Conservation (phyloP, 2,888 invertebrate species). For the Drosophila prostipennis region DNA sequence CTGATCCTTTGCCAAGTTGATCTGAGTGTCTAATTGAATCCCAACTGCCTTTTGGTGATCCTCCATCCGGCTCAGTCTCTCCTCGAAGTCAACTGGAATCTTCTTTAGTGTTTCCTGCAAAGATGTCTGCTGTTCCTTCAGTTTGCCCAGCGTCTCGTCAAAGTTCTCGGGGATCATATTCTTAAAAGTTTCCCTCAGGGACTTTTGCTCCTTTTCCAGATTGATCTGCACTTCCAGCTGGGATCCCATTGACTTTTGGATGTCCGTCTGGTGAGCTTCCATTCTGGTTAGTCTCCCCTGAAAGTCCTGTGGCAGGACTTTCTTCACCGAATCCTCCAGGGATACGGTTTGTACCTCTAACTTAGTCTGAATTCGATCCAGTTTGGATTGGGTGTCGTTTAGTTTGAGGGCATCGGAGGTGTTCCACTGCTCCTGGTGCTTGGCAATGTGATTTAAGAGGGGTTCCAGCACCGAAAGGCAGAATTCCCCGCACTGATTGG, state of each 20-base stretch:
- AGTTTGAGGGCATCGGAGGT: background rate
- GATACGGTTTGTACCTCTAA: background rate
- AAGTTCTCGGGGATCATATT: background rate
- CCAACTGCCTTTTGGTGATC: background rate
- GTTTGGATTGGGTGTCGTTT: background rate
- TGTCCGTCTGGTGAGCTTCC: background rate
- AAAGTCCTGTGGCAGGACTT: background rate
- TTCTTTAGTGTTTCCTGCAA: background rate
- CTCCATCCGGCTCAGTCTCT: background rate
- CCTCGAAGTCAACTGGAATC: background rate
- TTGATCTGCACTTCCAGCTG: background rate
- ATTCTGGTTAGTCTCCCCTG: background rate
- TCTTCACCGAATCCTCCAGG: background rate
- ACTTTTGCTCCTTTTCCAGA: background rate
- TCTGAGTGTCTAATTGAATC: background rate
- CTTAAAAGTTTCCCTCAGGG: background rate
- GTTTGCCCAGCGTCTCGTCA: background rate
- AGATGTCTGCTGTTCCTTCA: background rate
- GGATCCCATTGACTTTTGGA: background rate
- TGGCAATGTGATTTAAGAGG: constrained; percentile 1
- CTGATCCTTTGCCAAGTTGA: background rate
- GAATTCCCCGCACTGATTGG: constrained; percentile 1
- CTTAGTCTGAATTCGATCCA: background rate
- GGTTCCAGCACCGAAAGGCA: constrained; percentile 1
- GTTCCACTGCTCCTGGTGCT: constrained; percentile 4